Evolutionary conservation across 1,140 invertebrate species (phyloP).

Genomic region (Halyomorpha halys): DNA sequence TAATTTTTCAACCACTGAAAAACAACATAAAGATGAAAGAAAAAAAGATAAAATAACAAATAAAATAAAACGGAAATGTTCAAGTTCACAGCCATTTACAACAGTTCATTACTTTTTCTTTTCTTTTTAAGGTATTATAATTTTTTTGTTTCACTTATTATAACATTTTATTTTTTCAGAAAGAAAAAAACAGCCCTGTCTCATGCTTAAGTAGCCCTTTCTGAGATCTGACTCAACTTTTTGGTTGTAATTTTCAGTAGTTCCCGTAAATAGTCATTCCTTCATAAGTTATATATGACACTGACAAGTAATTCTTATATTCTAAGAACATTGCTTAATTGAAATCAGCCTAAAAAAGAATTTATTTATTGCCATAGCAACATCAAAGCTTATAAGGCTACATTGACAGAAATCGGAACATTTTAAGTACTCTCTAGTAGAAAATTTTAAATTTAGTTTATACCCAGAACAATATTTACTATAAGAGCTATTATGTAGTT

Average conservation of each 20-base stretch:
- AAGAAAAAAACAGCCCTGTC: conserved; percentile 2
- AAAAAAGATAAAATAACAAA: background rate
- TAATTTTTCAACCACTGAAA: too few species aligned
- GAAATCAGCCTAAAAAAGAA: too few species aligned
- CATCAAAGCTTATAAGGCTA: too few species aligned
- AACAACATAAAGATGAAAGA: too few species aligned
- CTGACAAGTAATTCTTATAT: too few species aligned
- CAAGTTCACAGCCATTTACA: conserved; percentile 14
- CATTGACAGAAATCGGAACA: too few species aligned
- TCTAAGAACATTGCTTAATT: too few species aligned
- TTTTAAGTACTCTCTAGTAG: too few species aligned
- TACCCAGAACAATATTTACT: too few species aligned
- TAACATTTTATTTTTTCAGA: background rate
- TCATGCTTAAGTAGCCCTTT: conserved; percentile 10
- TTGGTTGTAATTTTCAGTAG: background rate
- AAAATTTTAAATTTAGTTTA: too few species aligned
- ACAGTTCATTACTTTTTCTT: conserved; percentile 11
- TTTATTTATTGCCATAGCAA: too few species aligned
- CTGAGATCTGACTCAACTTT: conserved; percentile 9
- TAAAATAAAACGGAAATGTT: conserved; percentile 16
- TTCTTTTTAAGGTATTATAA: background rate
- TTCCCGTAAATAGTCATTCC: background rate
- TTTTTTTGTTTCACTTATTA: background rate
- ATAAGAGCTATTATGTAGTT: too few species aligned
- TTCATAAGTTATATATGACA: background rate